phyloP scores from a whole-genome alignment of 2,797 vertebrate genomes.

The Glyptemys insculpta region DNA sequence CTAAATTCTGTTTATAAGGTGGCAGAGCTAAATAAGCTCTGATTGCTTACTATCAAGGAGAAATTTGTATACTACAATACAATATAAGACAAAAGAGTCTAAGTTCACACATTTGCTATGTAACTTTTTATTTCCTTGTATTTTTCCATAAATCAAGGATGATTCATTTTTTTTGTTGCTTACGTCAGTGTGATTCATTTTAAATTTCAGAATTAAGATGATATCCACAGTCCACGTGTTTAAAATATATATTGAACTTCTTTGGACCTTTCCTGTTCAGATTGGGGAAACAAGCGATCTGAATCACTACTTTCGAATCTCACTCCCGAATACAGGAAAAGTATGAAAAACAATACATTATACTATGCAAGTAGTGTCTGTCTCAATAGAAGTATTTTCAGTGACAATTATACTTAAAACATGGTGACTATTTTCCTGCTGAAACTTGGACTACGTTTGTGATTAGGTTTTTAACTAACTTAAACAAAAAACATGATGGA shows the following conservation, averaged over 20 bases:
- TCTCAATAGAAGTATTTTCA: neutral
- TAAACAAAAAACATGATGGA: neutral
- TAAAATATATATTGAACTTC: neutral
- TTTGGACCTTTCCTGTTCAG: neutral
- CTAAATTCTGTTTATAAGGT: neutral
- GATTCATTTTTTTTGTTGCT: neutral
- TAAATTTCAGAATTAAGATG: conserved; percentile 30
- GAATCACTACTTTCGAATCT: neutral
- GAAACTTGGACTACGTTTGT: neutral
- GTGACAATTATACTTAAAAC: neutral
- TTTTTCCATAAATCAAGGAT: neutral
- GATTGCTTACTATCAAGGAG: neutral
- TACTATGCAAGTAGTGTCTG: neutral
- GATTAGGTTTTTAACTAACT: neutral
- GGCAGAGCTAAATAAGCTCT: neutral
- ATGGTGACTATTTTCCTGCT: neutral
- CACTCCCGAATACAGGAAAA: neutral
- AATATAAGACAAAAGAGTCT: neutral
- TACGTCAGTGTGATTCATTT: neutral
- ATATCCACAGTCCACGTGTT: neutral
- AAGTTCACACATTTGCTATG: neutral
- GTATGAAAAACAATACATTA: neutral
- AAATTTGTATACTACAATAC: neutral
- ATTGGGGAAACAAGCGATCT: neutral
- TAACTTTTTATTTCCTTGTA: neutral